Evolutionary conservation across 2,888 invertebrate species (phyloP).

Genomic region (Cephus spinipes): DNA sequence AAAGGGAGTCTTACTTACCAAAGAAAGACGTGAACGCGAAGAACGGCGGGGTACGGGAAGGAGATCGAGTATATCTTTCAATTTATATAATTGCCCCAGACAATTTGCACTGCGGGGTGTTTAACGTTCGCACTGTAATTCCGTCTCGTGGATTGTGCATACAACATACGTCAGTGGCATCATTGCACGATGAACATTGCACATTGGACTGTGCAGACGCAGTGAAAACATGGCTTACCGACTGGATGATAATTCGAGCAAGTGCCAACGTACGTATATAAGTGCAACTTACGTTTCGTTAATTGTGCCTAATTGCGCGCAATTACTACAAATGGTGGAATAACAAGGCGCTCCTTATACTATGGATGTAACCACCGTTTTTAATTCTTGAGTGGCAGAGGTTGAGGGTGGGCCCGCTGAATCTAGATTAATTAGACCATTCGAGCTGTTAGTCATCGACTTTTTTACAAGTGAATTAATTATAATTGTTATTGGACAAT

Average conservation of each 20-base stretch:
- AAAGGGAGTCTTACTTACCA: not conserved
- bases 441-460: not conserved
- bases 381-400: not conserved
- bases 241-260: constrained; percentile 35
- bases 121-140: not conserved
- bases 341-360: constrained; percentile 48
- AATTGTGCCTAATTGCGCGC: constrained; percentile 60
- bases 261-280: constrained; percentile 33
- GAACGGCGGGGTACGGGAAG: not conserved
- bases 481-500: not conserved
- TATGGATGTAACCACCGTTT: constrained; percentile 36
- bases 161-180: not conserved
- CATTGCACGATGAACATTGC: not conserved
- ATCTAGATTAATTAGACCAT: constrained; percentile 44
- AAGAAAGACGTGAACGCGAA: not conserved
- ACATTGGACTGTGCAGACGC: not conserved
- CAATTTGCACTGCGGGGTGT: not conserved
- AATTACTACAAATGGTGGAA: constrained; percentile 62
- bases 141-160: not conserved
- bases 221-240: not conserved
- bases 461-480: not conserved
- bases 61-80: not conserved
- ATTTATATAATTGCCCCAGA: not conserved
- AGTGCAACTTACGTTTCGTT: constrained; percentile 36
- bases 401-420: constrained; percentile 30